phyloP scores from a whole-genome alignment of 2,797 vertebrate genomes.

The Vespertilio murinus region DNA sequence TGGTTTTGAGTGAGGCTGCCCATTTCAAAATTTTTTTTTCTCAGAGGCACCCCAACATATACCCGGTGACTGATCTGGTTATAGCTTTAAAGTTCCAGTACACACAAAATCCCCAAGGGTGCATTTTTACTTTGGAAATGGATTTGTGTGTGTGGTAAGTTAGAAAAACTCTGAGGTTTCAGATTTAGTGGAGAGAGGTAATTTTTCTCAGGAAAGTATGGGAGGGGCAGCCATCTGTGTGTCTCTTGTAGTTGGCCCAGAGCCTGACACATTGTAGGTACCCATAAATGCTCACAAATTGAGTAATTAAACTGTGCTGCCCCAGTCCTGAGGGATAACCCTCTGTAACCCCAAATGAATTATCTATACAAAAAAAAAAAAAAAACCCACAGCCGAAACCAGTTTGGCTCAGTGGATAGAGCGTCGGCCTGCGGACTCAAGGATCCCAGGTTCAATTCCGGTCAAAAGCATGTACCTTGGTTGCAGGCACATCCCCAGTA shows the following conservation, averaged over 20 bases:
- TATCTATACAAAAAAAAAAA: background rate
- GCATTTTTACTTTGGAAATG: constrained; percentile 51
- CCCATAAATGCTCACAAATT: background rate
- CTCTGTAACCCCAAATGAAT: background rate
- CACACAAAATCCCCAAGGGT: background rate
- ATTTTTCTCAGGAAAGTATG: constrained; percentile 40
- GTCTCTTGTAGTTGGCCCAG: background rate
- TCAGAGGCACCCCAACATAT: background rate
- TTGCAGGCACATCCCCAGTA: no score
- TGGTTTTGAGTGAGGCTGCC: background rate
- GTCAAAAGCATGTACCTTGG: no score
- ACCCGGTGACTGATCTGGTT: background rate
- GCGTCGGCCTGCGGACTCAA: no score
- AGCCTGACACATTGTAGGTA: background rate
- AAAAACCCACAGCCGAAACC: no score
- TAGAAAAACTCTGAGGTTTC: constrained; percentile 52
- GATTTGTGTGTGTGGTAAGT: background rate
- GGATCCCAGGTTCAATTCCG: no score
- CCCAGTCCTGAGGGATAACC: background rate
- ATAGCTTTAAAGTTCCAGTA: background rate
- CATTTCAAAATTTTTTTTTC: constrained; percentile 22
- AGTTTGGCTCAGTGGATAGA: no score
- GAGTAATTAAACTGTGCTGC: background rate
- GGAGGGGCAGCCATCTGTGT: background rate
- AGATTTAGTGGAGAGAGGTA: background rate